Base-by-base conservation (phyloP, 2,888 invertebrate species). In the Conus canariensis region DNA sequence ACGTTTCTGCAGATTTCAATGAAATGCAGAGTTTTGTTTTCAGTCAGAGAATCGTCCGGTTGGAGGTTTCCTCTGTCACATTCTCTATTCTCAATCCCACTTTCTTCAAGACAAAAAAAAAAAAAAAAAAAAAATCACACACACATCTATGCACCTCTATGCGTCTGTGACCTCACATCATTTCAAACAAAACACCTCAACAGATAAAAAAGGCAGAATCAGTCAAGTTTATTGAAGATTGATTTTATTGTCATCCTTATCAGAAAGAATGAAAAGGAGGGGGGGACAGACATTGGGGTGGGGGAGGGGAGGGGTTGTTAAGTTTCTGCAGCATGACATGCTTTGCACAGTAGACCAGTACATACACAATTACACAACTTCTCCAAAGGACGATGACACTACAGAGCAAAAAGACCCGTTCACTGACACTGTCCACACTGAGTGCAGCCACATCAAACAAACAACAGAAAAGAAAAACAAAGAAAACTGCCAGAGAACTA, bases 161-260 rank as follows among this genome's bases (percentile, higher is more conserved):
- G 64, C 4, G 16, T 64, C 64, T 64, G 5, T 64, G 64, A 64
- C 16, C 12, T 64, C 64, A 64, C 64, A 64, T 16, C 6, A 16
- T 64, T 64, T 14, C 64, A 16, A 80, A 25, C 5, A 9, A 80
- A 9, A 80, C 80, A 80, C 45, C 10, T 14, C 12, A 14, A 45
- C 80, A 16, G 64, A 64, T 10, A 64, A 16, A 80, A 16, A 12
- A 14, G 30, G 10, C 80, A 80, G 30, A 80, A 56, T 14, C 12
- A 14, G 16, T 16, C 45, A 12, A 80, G 19, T 80, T 83, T 58
- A 56, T 58, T 83, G 56, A 83, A 83, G 80, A 12, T 83, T 56
- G 25, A 80, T 56, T 83, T 58, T 83, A 58, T 83, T 83, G 56
- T 83, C 82, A 83, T 83, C 82, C 56, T 83, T 83, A 19, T 83